Conservation (phyloP, 2,113 vertebrate genomes). For the Deroptyus accipitrinus region DNA sequence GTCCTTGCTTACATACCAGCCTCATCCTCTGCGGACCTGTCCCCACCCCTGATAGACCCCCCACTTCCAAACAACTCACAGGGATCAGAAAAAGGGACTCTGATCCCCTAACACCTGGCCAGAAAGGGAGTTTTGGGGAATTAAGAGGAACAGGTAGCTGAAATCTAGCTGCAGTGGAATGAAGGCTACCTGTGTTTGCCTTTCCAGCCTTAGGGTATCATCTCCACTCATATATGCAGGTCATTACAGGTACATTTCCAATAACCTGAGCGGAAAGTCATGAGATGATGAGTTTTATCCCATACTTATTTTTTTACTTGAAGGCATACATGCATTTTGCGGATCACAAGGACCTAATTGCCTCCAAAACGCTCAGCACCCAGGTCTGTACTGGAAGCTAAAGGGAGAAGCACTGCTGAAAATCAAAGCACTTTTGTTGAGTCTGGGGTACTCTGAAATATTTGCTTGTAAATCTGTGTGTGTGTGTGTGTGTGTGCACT, state of each 20-base stretch:
- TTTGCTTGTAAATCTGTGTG: not conserved
- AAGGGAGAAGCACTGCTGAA: not conserved
- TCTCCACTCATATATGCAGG: not conserved
- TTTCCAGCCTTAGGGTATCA: not conserved
- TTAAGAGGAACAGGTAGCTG: not conserved
- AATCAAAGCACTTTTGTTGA: not conserved
- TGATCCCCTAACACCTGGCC: not conserved
- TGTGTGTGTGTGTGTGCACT: not conserved
- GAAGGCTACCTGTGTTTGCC: not conserved
- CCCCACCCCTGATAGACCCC: not conserved
- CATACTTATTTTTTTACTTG: not conserved
- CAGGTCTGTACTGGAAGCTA: not conserved
- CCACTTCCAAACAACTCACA: not conserved
- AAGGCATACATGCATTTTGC: not conserved
- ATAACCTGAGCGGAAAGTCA: not conserved
- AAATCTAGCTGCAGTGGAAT: not conserved
- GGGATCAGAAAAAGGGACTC: not conserved
- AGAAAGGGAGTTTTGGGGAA: not conserved
- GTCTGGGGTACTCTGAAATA: not conserved
- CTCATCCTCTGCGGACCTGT: not conserved
- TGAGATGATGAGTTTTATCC: not conserved
- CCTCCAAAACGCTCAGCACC: not conserved
- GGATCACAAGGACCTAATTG: not conserved
- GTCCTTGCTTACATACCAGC: not conserved
- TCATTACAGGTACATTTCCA: not conserved